These are phyloP conservation scores for Molanna angustata DNA, from an alignment of 2,888 invertebrate genomes.

Conservation along the genomic window DNA sequence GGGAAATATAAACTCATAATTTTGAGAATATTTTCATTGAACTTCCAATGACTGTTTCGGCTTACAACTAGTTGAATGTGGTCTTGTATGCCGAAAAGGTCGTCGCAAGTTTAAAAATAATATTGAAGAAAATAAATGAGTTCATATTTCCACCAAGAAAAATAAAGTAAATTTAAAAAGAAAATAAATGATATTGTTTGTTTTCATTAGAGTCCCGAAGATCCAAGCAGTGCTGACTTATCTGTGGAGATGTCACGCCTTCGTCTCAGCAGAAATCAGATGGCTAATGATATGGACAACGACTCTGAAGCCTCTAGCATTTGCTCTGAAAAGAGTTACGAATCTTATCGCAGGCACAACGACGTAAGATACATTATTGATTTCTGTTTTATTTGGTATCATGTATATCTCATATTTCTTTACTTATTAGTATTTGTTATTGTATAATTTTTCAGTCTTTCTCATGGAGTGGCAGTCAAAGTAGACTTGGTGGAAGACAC, in stretches of 20 bases:
- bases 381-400: not conserved
- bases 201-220: slow-evolving; percentile 51
- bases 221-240: slow-evolving; percentile 37
- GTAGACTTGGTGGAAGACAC: slow-evolving; percentile 62
- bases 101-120: too few relatives aligned
- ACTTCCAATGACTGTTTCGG: too few relatives aligned
- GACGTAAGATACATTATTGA: slow-evolving; percentile 64
- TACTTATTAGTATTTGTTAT: not conserved
- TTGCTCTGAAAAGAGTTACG: slow-evolving; percentile 87
- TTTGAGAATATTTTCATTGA: too few relatives aligned
- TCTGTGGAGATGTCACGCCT: slow-evolving; percentile 41
- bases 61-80: too few relatives aligned
- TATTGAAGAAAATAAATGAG: too few relatives aligned
- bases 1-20: too few relatives aligned
- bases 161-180: too few relatives aligned
- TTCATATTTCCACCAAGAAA: too few relatives aligned
- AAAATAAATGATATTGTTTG: too few relatives aligned
- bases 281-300: slow-evolving; percentile 56
- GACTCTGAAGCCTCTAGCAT: slow-evolving; percentile 95
- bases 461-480: slow-evolving; percentile 81
- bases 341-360: slow-evolving; percentile 74
- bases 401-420: too few relatives aligned
- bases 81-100: too few relatives aligned
- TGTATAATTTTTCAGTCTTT: slow-evolving; percentile 58
- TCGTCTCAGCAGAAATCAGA: slow-evolving; percentile 46